Conservation (phyloP, 2,797 vertebrate genomes). For the Adrianichthys oophorus region DNA sequence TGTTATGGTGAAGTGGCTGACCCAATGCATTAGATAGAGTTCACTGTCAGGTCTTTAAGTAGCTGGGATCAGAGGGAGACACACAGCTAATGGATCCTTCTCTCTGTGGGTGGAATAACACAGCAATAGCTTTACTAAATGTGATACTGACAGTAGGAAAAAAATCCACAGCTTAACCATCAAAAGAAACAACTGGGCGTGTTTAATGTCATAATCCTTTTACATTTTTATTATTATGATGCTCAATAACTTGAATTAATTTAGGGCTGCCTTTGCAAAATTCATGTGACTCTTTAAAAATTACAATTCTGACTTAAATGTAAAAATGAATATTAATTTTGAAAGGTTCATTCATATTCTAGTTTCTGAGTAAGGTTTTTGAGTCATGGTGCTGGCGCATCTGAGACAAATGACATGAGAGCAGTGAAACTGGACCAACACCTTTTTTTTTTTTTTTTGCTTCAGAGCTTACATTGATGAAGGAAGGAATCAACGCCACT, state of each 20-base stretch:
- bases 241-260: conserved; percentile 1
- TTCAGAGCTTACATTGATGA: conserved; percentile 2
- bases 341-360: conserved; percentile 4
- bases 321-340: conserved; percentile 4
- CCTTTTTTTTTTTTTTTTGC: neutral
- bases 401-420: conserved; percentile 8
- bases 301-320: conserved; percentile 2
- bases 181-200: conserved; percentile 29
- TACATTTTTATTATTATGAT: conserved; percentile 9
- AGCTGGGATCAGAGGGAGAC: conserved; percentile 71
- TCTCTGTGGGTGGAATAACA: conserved; percentile 71
- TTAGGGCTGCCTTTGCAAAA: neutral
- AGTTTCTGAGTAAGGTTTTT: neutral
- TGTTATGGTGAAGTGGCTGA: conserved; percentile 71
- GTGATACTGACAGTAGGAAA: conserved; percentile 15
- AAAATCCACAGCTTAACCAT: conserved; percentile 19
- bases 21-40: conserved; percentile 77
- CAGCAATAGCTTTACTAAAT: conserved; percentile 52
- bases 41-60: conserved; percentile 77
- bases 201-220: conserved; percentile 23
- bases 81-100: conserved; percentile 75
- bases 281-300: neutral
- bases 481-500: neutral
- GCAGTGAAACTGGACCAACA: conserved; percentile 5
- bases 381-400: neutral